These are phyloP conservation scores for Mormyrus lacerda DNA, from an alignment of 2,113 vertebrate genomes.

Conservation along the genomic window DNA sequence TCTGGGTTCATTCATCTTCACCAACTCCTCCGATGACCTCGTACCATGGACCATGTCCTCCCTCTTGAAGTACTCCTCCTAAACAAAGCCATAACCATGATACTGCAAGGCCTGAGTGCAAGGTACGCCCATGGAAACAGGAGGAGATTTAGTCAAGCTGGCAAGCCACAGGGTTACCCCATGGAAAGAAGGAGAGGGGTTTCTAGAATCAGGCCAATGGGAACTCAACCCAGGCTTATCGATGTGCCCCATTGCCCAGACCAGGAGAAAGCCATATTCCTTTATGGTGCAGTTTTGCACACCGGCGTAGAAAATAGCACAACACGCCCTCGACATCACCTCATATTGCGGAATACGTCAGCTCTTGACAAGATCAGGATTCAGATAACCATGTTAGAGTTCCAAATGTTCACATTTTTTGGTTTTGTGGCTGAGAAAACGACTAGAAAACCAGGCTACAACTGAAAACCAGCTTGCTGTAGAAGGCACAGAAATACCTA, in stretches of 20 bases:
- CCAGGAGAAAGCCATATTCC: background rate
- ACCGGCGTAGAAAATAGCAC: background rate
- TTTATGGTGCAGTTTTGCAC: background rate
- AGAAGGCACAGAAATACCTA: background rate
- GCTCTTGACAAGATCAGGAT: background rate
- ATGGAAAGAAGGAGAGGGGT: background rate
- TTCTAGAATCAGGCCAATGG: background rate
- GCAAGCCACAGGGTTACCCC: background rate
- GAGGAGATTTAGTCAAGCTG: background rate
- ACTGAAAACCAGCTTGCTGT: background rate
- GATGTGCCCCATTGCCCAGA: background rate
- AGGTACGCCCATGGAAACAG: background rate
- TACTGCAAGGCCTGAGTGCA: background rate
- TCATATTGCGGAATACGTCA: background rate
- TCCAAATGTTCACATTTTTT: background rate
- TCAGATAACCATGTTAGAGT: background rate
- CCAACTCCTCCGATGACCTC: constrained; percentile 50
- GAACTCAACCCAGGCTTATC: background rate
- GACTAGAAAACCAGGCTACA: background rate
- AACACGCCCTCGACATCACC: background rate
- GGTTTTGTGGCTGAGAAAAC: background rate
- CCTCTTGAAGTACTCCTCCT: constrained; percentile 44
- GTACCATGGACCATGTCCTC: constrained; percentile 44
- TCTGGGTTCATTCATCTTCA: constrained; percentile 35
- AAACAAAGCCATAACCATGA: background rate